Percentiles rank a stretch among this genome's conserved stretches.
Evolutionary conservation across 2,888 invertebrate genomes (phyloP).

Genomic region (Hypomecis punctinalis): DNA sequence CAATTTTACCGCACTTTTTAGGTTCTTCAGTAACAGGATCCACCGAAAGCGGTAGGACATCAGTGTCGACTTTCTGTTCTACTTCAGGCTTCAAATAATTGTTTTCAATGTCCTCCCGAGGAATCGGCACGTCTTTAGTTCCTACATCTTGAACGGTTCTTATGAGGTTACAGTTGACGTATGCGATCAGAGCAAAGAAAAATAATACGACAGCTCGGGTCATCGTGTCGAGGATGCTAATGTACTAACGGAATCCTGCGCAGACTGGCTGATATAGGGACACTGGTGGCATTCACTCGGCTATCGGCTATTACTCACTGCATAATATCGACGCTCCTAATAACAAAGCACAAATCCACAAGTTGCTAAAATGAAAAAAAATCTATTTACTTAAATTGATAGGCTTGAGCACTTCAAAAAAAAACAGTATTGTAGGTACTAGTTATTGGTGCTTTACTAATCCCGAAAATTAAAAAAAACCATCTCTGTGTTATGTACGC

Average conservation of each 20-base stretch:
- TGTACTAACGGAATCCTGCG: conserved; percentile 31
- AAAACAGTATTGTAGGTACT: too few relatives aligned
- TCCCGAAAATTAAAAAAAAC: too few relatives aligned
- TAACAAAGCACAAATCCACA: conserved; percentile 1
- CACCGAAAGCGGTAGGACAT: conserved; percentile 10
- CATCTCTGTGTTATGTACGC: too few relatives aligned
- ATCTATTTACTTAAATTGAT: too few relatives aligned
- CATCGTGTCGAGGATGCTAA: conserved; percentile 35
- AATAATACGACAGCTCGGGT: conserved; percentile 45
- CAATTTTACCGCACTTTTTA: conserved; percentile 60
- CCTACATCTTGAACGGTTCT: conserved; percentile 41
- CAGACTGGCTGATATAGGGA: conserved; percentile 36
- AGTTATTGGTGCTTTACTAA: too few relatives aligned
- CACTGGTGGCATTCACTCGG: conserved; percentile 18
- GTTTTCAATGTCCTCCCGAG: conserved; percentile 30
- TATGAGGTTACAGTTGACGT: conserved; percentile 55
- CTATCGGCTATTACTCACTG: conserved; percentile 21
- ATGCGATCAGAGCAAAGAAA: conserved; percentile 45
- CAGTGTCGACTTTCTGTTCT: conserved; percentile 4
- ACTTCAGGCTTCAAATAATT: conserved; percentile 18
- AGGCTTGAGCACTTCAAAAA: too few relatives aligned
- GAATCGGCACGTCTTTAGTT: conserved; percentile 40
- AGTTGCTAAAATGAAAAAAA: neutral
- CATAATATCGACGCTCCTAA: conserved; percentile 13
- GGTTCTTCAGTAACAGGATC: neutral